Evolutionary conservation across 2,113 vertebrate genomes (phyloP), one percentile per base, ranked within the genome.

Genomic region (Phaethornis superciliosus): DNA sequence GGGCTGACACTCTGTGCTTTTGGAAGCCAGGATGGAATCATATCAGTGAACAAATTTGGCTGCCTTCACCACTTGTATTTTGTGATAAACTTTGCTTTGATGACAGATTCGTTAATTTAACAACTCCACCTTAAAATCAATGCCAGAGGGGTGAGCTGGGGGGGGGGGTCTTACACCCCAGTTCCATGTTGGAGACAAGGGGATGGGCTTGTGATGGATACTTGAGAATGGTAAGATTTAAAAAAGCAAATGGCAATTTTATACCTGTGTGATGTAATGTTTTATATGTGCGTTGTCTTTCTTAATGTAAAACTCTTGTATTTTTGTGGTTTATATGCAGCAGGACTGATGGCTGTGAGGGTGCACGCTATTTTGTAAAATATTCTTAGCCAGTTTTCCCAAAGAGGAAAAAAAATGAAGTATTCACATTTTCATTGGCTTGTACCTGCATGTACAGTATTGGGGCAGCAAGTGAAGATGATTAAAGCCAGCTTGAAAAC

Each of bases 261-360:
- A 85, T 99, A 99, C 98, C 97, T 96, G 98, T 98, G 98, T 98
- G 98, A 98, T 98, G 98, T 98, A 98, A 97, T 95, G 98, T 99
- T 99, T 99, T 99, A 97, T 99, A 98, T 98, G 98, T 99, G 98
- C 96, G 98, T 98, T 98, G 97, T 99, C 99, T 99, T 99, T 99
- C 98, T 98, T 98, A 98, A 98, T 98, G 98, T 99, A 97, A 97
- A 98, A 98, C 95, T 97, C 98, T 98, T 97, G 98, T 98, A 98
- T 98, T 98, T 98, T 98, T 98, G 99, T 99, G 98, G 98, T 99
- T 99, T 99, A 98, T 98, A 98, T 96, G 99, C 98, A 98, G 98
- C 98, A 98, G 98, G 99, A 98, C 98, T 98, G 98, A 98, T 97
- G 97, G 99, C 98, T 98, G 98, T 96, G 96, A 97, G 98, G 98